phyloP scores from a whole-genome alignment of 1,140 invertebrate genomes.

The Caenorhabditis briggsae region DNA sequence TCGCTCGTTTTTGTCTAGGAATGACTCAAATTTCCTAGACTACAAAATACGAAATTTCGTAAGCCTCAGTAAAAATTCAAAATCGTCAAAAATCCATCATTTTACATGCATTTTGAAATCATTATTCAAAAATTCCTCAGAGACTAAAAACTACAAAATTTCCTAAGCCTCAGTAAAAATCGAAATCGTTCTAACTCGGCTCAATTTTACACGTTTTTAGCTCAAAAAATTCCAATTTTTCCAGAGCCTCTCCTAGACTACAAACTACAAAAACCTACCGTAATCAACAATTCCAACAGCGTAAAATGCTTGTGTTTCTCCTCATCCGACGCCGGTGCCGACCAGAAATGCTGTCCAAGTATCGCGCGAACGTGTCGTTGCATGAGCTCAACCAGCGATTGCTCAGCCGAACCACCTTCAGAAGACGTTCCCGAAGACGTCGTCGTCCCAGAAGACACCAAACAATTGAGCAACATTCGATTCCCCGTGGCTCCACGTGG shows the following conservation, averaged over 20 bases:
- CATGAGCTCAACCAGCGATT: slow-evolving; percentile 70
- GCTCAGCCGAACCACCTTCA: slow-evolving; percentile 4
- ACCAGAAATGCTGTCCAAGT: slow-evolving; percentile 76
- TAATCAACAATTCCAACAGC: slow-evolving; percentile 67
- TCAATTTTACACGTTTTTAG: too few relatives aligned
- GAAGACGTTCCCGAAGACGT: slow-evolving; percentile 11
- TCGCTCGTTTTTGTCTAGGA: too few relatives aligned
- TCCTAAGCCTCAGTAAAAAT: too few relatives aligned
- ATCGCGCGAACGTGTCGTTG: slow-evolving; percentile 73
- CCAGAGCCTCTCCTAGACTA: slow-evolving; percentile 8
- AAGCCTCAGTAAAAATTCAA: too few relatives aligned
- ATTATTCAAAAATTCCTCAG: too few relatives aligned
- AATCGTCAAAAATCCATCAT: too few relatives aligned
- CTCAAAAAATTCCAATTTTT: too few relatives aligned
- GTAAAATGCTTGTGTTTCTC: slow-evolving; percentile 63
- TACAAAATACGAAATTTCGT: too few relatives aligned
- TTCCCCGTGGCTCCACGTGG: slow-evolving; percentile 57
- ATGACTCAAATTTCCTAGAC: too few relatives aligned
- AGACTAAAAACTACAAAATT: too few relatives aligned
- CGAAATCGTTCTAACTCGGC: too few relatives aligned
- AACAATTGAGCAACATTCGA: slow-evolving; percentile 65
- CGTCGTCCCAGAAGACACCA: slow-evolving; percentile 73
- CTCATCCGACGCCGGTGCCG: slow-evolving; percentile 41
- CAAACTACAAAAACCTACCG: slow-evolving; percentile 41
- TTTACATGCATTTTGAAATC: too few relatives aligned